A percentile compares a stretch with the other conserved stretches of the same genome.
Evolutionary conservation across 2,888 invertebrate species (phyloP).

Genomic region (Drepana falcataria): DNA sequence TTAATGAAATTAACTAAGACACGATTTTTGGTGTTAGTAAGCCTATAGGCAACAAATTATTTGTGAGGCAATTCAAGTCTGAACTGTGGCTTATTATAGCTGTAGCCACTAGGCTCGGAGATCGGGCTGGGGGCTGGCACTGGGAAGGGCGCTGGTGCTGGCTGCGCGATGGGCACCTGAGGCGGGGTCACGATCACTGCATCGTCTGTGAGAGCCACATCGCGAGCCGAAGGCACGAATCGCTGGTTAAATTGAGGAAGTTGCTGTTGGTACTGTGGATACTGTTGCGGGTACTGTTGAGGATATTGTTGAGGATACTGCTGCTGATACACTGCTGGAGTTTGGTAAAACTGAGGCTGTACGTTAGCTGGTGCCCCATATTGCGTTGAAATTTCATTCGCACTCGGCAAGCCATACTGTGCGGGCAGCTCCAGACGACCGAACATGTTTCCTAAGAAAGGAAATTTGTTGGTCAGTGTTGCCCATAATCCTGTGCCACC

Average conservation of each 20-base stretch:
- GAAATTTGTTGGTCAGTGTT: slow-evolving; percentile 66
- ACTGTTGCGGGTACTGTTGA: slow-evolving; percentile 17
- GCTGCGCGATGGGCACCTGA: slow-evolving; percentile 47
- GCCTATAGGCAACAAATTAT: too few relatives aligned
- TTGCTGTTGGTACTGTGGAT: slow-evolving; percentile 21
- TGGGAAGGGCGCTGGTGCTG: slow-evolving; percentile 20
- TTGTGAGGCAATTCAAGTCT: slow-evolving; percentile 63
- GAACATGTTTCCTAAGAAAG: slow-evolving; percentile 63
- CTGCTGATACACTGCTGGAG: slow-evolving; percentile 29
- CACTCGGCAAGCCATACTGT: slow-evolving; percentile 45
- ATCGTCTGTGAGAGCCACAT: slow-evolving; percentile 65
- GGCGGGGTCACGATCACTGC: slow-evolving; percentile 70
- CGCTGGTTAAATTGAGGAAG: slow-evolving; percentile 31
- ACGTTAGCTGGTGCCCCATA: slow-evolving; percentile 30
- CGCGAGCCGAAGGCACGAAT: slow-evolving; percentile 48
- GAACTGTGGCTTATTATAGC: slow-evolving; percentile 63
- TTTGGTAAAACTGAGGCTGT: slow-evolving; percentile 20
- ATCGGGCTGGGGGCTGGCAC: slow-evolving; percentile 8
- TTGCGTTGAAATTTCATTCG: slow-evolving; percentile 24
- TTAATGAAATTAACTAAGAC: too few relatives aligned
- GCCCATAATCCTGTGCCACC: slow-evolving; percentile 68
- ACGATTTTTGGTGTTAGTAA: too few relatives aligned
- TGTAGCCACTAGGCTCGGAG: slow-evolving; percentile 44
- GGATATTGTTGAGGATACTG: slow-evolving; percentile 26
- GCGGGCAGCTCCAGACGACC: slow-evolving; percentile 58